A percentile compares a stretch with the other conserved stretches of the same genome.
phyloP scores from a whole-genome alignment of 1,140 invertebrate genomes.

The Heliothis virescens region DNA sequence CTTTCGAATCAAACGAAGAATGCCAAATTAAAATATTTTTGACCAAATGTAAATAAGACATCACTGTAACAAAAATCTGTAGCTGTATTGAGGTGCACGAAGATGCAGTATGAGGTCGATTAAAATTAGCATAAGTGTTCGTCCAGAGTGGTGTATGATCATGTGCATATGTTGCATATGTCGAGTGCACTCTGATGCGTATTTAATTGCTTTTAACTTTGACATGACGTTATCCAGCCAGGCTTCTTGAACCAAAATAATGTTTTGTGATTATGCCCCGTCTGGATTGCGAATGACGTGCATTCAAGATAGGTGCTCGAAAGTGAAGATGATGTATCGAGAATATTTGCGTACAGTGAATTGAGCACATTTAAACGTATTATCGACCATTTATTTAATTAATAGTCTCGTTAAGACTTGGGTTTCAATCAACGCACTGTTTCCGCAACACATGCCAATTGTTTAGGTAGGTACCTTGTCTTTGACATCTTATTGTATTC shows the following conservation, averaged over 20 bases:
- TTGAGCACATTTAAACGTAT: no score
- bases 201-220: constrained; percentile 39
- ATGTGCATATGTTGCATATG: not conserved
- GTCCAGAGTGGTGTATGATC: constrained; percentile 15
- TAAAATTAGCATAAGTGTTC: constrained; percentile 30
- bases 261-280: not conserved
- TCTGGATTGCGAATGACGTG: not conserved
- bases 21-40: no score
- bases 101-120: not conserved
- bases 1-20: no score
- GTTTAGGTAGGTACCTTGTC: no score
- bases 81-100: not conserved
- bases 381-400: no score
- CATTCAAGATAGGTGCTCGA: not conserved
- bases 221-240: constrained; percentile 35
- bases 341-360: not conserved
- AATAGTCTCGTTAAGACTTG: no score
- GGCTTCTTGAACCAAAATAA: constrained; percentile 19
- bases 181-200: constrained; percentile 27
- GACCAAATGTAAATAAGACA: not conserved
- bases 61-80: not conserved
- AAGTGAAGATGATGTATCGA: not conserved
- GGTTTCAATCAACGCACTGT: no score
- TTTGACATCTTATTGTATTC: no score
- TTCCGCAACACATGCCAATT: no score